These are phyloP conservation scores for Corythaeola cristata DNA, from an alignment of 2,113 vertebrate genomes.

Conservation along the genomic window DNA sequence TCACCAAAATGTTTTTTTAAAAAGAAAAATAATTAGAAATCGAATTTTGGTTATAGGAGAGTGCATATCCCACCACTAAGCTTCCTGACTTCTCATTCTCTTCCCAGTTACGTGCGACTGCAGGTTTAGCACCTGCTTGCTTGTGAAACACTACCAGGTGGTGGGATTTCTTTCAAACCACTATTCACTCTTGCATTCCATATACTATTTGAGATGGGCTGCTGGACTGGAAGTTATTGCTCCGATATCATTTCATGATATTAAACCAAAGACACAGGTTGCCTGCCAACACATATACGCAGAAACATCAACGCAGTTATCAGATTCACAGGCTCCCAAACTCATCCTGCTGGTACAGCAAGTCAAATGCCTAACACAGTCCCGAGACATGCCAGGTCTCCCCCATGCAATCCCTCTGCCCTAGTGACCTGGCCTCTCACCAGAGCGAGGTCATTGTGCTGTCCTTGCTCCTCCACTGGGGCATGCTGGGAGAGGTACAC, in stretches of 20 bases:
- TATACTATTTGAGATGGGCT: background rate
- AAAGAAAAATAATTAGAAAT: background rate
- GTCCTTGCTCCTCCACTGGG: conserved; percentile 91
- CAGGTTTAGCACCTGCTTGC: background rate
- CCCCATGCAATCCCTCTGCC: background rate
- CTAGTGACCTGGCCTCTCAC: conserved; percentile 68
- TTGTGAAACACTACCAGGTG: background rate
- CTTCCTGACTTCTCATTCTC: background rate
- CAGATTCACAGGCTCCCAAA: background rate
- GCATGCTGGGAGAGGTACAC: conserved; percentile 98
- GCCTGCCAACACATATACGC: background rate
- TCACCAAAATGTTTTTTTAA: background rate
- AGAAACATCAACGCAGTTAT: background rate
- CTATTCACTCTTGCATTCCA: background rate
- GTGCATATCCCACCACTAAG: background rate
- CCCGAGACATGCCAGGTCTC: too few relatives aligned
- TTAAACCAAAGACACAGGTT: background rate
- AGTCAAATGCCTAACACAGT: background rate
- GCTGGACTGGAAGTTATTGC: background rate
- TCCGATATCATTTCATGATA: background rate
- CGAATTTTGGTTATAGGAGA: background rate
- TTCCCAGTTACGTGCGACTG: background rate
- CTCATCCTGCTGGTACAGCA: background rate
- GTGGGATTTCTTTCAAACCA: background rate
- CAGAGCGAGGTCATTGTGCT: conserved; percentile 93